These are phyloP conservation scores for Procavia capensis DNA, from an alignment of 2,113 vertebrate species.

Conservation along the genomic window DNA sequence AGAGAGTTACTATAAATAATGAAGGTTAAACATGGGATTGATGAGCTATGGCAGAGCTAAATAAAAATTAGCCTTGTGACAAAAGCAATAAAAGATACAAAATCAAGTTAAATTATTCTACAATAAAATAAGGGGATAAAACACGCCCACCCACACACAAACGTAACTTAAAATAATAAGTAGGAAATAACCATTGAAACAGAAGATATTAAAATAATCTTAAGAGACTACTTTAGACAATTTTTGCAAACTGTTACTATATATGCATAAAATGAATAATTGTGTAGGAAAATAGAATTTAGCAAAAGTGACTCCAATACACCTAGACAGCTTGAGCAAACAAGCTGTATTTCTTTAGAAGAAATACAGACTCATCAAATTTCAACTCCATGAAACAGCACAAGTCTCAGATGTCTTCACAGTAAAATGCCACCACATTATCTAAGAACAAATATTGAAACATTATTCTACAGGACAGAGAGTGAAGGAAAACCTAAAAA, in stretches of 20 bases:
- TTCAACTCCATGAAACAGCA: background rate
- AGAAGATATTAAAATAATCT: background rate
- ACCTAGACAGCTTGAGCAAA: background rate
- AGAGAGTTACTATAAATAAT: background rate
- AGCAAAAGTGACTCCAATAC: constrained; percentile 6
- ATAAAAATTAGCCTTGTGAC: background rate
- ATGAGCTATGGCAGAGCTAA: background rate
- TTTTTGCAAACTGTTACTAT: background rate
- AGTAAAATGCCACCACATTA: background rate
- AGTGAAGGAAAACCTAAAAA: background rate
- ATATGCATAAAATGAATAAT: background rate
- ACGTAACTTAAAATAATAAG: background rate
- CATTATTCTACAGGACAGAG: background rate
- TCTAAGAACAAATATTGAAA: background rate
- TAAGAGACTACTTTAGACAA: background rate
- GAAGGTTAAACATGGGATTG: background rate
- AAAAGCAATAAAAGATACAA: background rate
- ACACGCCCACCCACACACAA: background rate
- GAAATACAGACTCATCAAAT: constrained; percentile 30
- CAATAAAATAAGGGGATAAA: background rate
- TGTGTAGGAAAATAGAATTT: constrained; percentile 2
- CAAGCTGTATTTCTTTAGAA: background rate
- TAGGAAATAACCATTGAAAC: background rate
- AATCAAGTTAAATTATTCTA: background rate
- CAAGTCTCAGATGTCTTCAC: background rate